These are phyloP conservation scores for Latrodectus hesperus DNA, from an alignment of 2,888 invertebrate genomes.

Conservation along the genomic window DNA sequence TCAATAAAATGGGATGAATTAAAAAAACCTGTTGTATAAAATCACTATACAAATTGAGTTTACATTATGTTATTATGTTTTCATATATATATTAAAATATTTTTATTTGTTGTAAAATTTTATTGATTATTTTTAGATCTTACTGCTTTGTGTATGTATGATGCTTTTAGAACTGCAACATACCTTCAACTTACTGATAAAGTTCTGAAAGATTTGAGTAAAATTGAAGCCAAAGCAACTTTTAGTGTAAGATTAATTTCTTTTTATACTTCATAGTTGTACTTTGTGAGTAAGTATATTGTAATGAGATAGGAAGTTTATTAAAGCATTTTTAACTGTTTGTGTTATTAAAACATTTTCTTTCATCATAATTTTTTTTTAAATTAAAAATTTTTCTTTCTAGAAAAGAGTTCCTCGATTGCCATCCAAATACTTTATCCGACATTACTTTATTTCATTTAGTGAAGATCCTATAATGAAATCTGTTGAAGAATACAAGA, in stretches of 20 bases:
- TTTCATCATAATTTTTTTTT: neutral
- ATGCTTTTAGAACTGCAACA: conserved; percentile 88
- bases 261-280: neutral
- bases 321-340: neutral
- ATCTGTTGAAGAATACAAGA: conserved; percentile 64
- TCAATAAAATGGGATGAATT: no score
- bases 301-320: neutral
- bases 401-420: conserved; percentile 79
- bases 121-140: conserved; percentile 80
- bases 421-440: conserved; percentile 90
- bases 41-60: no score
- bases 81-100: neutral
- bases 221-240: conserved; percentile 74
- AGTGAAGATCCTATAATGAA: conserved; percentile 79
- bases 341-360: neutral
- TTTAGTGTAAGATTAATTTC: conserved; percentile 76
- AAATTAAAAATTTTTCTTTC: conserved; percentile 9
- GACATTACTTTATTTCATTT: conserved; percentile 90
- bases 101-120: neutral
- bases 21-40: no score
- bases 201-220: conserved; percentile 85
- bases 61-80: neutral
- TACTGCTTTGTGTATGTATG: conserved; percentile 92
- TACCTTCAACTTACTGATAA: conserved; percentile 90
- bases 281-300: neutral